Evolutionary conservation across 1,140 invertebrate species (phyloP), one percentile per base, ranked within the genome.

Genomic region (Achroia grisella): DNA sequence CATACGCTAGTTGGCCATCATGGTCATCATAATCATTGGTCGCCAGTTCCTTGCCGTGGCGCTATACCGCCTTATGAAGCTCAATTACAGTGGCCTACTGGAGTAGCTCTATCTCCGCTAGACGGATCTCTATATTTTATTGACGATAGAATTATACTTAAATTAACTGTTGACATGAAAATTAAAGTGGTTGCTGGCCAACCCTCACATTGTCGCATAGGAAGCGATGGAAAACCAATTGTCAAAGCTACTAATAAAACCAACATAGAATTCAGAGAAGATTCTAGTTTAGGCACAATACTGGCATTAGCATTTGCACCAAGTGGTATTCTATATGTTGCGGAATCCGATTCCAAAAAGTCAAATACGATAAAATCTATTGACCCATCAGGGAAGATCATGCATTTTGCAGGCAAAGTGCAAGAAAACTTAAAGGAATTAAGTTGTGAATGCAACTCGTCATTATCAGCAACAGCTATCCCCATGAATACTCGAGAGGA

Each of bases 61-160:
- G 93, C 94, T 0, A 89, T 95, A 47, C 89, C 93, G 34, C 92
- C 94, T 4, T 89, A 89, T 53, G 90, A 94, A 87, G 94, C 95
- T 0, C 95, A 97, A 79, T 84, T 97, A 8, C 94, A 97, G 72
- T 99, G 97, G 97, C 98, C 98, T 1, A 98, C 96, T 10, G 95
- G 95, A 12, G 80, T 99, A 29, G 93, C 96, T 0, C 86, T 99
- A 8, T 98, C 96, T 71, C 97, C 97, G 1, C 76, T 99, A 4
- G 97, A 99, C 77, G 95, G 96, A 29, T 93, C 94, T 0, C 85
- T 99, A 0, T 95, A 98, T 71, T 97, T 99, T 59, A 94, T 99
- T 37, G 98, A 99, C 70, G 96, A 98, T 70, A 90, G 96, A 49
- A 90, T 98, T 2, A 94, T 99, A 0, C 86, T 98, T 30, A 96